Conservation (phyloP, 2,888 invertebrate species). For the Scrobipalpa costella region DNA sequence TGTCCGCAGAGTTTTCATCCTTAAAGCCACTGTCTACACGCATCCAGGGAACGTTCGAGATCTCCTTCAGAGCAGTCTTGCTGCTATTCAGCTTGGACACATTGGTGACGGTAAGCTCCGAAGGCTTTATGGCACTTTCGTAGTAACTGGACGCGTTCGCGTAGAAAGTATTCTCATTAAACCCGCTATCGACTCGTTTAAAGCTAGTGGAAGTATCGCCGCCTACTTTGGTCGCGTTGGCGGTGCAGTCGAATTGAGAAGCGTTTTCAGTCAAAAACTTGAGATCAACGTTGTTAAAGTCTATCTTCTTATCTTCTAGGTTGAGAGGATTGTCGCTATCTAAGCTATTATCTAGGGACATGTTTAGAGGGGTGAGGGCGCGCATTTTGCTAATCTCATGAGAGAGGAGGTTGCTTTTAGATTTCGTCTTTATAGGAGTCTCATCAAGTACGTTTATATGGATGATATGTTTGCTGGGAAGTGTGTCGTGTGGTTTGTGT, state of each 20-base stretch:
- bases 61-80: constrained; percentile 64
- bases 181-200: constrained; percentile 72
- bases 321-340: constrained; percentile 63
- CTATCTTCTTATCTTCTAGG: constrained; percentile 71
- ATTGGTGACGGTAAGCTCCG: constrained; percentile 70
- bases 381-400: constrained; percentile 75
- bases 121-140: constrained; percentile 77
- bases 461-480: constrained; percentile 48
- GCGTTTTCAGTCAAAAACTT: constrained; percentile 71
- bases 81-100: constrained; percentile 47
- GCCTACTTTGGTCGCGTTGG: constrained; percentile 49
- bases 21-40: constrained; percentile 75
- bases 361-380: constrained; percentile 58
- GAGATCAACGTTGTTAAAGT: constrained; percentile 74
- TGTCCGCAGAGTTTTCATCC: constrained; percentile 69
- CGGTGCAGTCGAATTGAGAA: constrained; percentile 55
- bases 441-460: constrained; percentile 52
- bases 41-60: constrained; percentile 74
- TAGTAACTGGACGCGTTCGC: constrained; percentile 72
- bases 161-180: constrained; percentile 71
- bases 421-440: constrained; percentile 66
- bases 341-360: constrained; percentile 72
- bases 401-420: constrained; percentile 49
- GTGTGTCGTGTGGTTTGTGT: constrained; percentile 43
- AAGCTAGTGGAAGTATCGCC: constrained; percentile 61